Evolutionary conservation across 2,888 invertebrate species (phyloP), one percentile per base, ranked within the genome.

Genomic region (Litoditis marina): DNA sequence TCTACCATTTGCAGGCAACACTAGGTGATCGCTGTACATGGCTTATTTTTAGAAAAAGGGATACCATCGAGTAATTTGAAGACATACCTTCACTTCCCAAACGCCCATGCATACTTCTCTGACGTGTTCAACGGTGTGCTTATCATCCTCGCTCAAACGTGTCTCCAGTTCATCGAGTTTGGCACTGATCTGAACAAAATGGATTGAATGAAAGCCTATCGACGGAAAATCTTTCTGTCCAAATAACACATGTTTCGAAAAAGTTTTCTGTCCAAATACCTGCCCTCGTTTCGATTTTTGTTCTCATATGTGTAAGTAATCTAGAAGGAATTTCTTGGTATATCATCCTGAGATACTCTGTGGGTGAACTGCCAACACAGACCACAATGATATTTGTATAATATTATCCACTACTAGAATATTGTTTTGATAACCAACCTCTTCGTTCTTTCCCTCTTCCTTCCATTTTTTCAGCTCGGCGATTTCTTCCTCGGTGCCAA

Each of bases 71-170:
- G 16, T 2, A 49, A 51, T 13, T 2, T 13, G 11, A 31, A 2
- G 30, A 31, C 5, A n/a, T 11, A 55, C 55, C 13, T 22, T 31
- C 6, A 71, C 64, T 13, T 62, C 65, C 74, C 74, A 74, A 2
- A 68, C 49, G 11, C 46, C 49, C 22, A 66, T 60, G 57, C 74
- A 74, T 2, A 70, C 44, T 30, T 66, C 69, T 42, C 68, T 49
- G 19, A 66, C 65, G 47, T 71, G 74, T 34, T 74, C 71, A 31
- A 74, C 69, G 11, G 67, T 71, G 59, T 74, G 69, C 60, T 70
- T 68, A 56, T 66, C 65, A 31, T 68, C 65, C 34, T 71, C 71
- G 8, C 63, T 65, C 7, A 71, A 52, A n/a, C 66, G 31, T 5
- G 39, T 59, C 50, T 71, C 71, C 46, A 71, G 49, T 19, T 59